phyloP scores from a whole-genome alignment of 2,888 invertebrate species.

The Phoenoteleia sp. region DNA sequence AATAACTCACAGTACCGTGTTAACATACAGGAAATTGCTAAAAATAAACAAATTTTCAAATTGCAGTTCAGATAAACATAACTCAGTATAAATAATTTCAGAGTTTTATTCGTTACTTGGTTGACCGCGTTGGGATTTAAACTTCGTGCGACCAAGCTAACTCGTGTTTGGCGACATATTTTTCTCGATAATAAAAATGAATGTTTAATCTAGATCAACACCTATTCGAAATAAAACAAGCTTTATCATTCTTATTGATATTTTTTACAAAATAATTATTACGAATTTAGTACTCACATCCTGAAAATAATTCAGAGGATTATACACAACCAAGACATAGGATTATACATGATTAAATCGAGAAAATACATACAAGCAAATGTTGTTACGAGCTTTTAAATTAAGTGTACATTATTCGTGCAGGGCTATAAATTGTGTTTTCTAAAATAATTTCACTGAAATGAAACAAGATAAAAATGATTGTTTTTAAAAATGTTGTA shows the following conservation, averaged over 20 bases:
- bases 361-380: too few relatives aligned
- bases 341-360: too few relatives aligned
- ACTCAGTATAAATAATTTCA: constrained; percentile 62
- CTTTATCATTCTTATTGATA: constrained; percentile 61
- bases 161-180: constrained; percentile 62
- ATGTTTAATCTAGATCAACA: constrained; percentile 55
- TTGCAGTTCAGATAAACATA: constrained; percentile 48
- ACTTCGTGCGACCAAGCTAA: constrained; percentile 50
- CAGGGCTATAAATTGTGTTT: too few relatives aligned
- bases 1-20: too few relatives aligned
- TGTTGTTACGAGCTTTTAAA: too few relatives aligned
- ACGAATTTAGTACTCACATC: constrained; percentile 18
- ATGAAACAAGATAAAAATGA: too few relatives aligned
- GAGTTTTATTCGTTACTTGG: constrained; percentile 62
- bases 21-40: background rate
- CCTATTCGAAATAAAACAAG: constrained; percentile 36
- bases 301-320: constrained; percentile 42
- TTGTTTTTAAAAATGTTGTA: too few relatives aligned
- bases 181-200: constrained; percentile 66
- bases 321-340: too few relatives aligned
- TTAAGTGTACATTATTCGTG: too few relatives aligned
- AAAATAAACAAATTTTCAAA: constrained; percentile 12
- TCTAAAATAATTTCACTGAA: too few relatives aligned
- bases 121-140: constrained; percentile 61
- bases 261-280: constrained; percentile 54